Evolutionary conservation across 1,140 invertebrate genomes (phyloP).

Genomic region (Drosophila bifasciata): DNA sequence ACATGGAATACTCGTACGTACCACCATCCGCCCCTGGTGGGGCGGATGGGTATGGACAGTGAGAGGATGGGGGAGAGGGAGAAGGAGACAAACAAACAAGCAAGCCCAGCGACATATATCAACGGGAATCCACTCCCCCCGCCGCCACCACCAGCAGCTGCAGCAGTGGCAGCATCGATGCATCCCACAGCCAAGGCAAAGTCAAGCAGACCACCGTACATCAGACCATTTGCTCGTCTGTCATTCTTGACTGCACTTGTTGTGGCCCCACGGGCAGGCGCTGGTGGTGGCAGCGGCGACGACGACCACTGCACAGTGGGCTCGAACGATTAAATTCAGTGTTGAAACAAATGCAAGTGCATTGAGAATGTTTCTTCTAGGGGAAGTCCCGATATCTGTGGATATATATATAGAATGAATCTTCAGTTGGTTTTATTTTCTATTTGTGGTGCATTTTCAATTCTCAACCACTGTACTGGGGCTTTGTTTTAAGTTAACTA

Average conservation of each 20-base stretch:
- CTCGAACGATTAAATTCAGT: too few species aligned
- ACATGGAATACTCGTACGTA: conserved; percentile 40
- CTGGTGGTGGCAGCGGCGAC: too few species aligned
- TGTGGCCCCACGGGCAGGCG: conserved; percentile 44
- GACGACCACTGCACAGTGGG: conserved; percentile 53
- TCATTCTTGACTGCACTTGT: conserved; percentile 79
- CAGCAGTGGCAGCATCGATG: conserved; percentile 11
- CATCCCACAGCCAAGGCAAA: conserved; percentile 25
- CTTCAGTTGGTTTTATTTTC: too few species aligned
- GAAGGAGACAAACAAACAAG: conserved; percentile 70
- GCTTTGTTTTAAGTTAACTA: conserved; percentile 54
- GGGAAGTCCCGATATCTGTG: too few species aligned
- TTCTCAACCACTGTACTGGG: conserved; percentile 36
- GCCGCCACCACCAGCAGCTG: conserved; percentile 39
- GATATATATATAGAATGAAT: too few species aligned
- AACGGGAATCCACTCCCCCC: conserved; percentile 32
- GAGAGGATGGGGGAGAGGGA: background rate
- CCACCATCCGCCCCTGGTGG: too few species aligned
- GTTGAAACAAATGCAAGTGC: too few species aligned
- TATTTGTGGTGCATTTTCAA: background rate
- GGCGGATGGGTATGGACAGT: background rate
- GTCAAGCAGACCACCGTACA: conserved; percentile 49
- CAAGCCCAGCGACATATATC: conserved; percentile 77
- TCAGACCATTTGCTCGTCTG: conserved; percentile 80
- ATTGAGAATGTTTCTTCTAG: too few species aligned